Conservation (phyloP, 2,113 vertebrate genomes). For the Acanthochromis polyacanthus region DNA sequence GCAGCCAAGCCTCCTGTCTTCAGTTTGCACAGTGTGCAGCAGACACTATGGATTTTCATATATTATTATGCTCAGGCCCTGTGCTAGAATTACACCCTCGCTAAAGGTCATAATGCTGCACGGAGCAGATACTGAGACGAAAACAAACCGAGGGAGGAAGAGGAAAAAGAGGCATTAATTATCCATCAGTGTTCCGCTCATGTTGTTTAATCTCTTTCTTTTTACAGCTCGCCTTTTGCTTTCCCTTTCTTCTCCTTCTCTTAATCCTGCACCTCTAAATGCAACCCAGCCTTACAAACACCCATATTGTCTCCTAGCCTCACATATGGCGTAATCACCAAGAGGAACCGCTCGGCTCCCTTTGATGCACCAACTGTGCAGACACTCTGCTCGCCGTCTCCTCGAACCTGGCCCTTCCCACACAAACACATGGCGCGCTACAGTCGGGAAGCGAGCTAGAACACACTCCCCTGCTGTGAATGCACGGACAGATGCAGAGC, state of each 20-base stretch:
- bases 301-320: background rate
- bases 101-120: conserved; percentile 64
- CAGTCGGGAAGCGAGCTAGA: conserved; percentile 22
- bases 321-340: conserved; percentile 22
- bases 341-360: conserved; percentile 20
- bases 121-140: conserved; percentile 49
- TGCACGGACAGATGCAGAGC: conserved; percentile 48
- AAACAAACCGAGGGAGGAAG: conserved; percentile 3
- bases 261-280: background rate
- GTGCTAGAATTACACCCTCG: conserved; percentile 64
- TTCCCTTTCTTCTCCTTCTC: background rate
- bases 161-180: conserved; percentile 47
- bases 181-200: conserved; percentile 46
- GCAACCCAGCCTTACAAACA: conserved; percentile 1
- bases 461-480: conserved; percentile 27
- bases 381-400: conserved; percentile 7
- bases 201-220: conserved; percentile 20
- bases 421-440: conserved; percentile 61
- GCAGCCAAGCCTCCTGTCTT: conserved; percentile 54
- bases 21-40: conserved; percentile 36
- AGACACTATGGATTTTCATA: conserved; percentile 73
- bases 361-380: conserved; percentile 51
- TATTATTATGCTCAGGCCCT: conserved; percentile 46
- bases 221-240: background rate
- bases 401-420: conserved; percentile 47